Evolutionary conservation across 2,113 vertebrate species (phyloP), one percentile per base, ranked within the genome.

Genomic region (Toxotes chatareus): DNA sequence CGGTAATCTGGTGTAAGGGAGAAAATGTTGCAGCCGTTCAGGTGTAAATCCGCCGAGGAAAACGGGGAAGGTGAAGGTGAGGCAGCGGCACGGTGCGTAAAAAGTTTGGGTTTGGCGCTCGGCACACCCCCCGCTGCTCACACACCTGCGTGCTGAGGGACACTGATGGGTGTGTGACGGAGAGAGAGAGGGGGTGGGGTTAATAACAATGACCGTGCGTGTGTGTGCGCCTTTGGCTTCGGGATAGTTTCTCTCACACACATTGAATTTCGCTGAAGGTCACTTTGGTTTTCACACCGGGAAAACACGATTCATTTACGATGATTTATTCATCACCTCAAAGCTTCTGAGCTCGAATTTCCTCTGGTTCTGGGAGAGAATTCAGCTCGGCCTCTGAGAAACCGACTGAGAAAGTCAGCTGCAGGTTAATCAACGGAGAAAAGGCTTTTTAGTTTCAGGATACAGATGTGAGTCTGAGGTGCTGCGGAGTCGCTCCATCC

Each of bases 61-160:
- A 0, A 7, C 27, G 60, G 19, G 38, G 46, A 4, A 7, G 64
- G n/a, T 27, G 72, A 27, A 67, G 66, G 71, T 31, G 63, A 60
- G 12, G 64, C 21, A 14, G 76, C 59, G 1, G 71, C 44, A 0
- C n/a, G 23, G 66, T 31, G 80, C 76, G 87, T 81, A 17, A 53
- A 73, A 82, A 83, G 60, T 85, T 89, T 85, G 60, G 76, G 79
- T 85, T 85, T 78, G 79, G 79, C 68, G 79, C 82, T 77, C 14
- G 12, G 72, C 64, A 44, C 87, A 44, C 47, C 27, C 53, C 69
- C 78, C 19, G 62, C 67, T 36, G 72, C 56, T 68, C 65, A 62
- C 40, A 76, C 84, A 89, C 84, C 84, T 86, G 84, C 47, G 53
- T 1, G 8, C 32, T 46, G 73, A 65, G 13, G 56, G 47, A 16